Conservation (phyloP, 1,140 invertebrate species). For the Pantala flavescens region DNA sequence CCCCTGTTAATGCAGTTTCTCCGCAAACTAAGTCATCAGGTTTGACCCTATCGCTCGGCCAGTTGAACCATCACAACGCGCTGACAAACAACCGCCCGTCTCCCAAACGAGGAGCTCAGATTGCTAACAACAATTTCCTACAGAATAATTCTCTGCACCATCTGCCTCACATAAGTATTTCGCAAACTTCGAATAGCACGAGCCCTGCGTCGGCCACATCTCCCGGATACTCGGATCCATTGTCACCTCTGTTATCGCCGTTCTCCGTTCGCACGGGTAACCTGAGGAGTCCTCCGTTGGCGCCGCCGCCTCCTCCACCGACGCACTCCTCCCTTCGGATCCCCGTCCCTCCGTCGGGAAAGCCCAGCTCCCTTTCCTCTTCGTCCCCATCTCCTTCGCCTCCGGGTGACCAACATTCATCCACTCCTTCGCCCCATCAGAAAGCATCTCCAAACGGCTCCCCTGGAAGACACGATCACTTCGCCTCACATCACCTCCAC, state of each 20-base stretch:
- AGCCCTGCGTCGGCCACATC: background rate
- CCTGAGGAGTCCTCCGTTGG: background rate
- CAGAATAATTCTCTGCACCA: background rate
- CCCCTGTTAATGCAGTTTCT: background rate
- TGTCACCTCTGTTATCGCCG: background rate
- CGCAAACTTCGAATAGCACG: background rate
- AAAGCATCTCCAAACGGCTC: background rate
- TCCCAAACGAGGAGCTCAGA: background rate
- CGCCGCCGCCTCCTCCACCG: background rate
- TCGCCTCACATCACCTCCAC: background rate
- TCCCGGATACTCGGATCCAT: background rate
- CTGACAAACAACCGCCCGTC: background rate
- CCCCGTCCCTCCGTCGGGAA: background rate
- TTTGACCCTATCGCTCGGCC: background rate
- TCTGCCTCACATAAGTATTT: background rate
- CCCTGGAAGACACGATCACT: background rate
- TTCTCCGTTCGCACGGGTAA: background rate
- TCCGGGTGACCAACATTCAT: background rate
- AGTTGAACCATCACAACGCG: background rate
- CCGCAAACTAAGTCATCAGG: background rate
- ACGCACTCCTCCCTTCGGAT: background rate
- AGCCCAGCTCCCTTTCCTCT: background rate
- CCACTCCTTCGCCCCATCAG: background rate
- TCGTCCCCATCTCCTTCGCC: background rate
- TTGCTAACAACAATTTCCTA: background rate